Evolutionary conservation across 2,888 invertebrate species (phyloP), one percentile per base, ranked within the genome.

Genomic region (Lagria hirta): DNA sequence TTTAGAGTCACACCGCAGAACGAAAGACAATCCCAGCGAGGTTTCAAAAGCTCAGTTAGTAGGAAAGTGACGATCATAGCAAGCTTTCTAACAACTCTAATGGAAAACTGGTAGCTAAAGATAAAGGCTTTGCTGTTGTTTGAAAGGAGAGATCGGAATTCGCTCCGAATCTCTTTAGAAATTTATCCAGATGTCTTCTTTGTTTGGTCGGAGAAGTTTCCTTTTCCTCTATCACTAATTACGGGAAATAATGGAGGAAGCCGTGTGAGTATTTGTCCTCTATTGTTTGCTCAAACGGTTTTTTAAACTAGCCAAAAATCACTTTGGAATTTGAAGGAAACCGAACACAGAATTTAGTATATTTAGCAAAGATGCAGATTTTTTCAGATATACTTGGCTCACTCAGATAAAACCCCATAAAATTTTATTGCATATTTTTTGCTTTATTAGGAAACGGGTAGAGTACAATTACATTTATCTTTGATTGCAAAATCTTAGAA

Each of bases 141-240:
- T 14, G 20, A 23, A 43, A 44, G 33, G 28, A 16, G 16, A 32
- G 44, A 38, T 44, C 32, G 27, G 33, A 38, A 44, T 38, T 44
- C 22, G 17, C 27, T 13, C 21, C 33, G 23, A 32, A 36, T 42
- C 46, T 36, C 46, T 42, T 46, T 42, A 32, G 36, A 44, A 44
- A 44, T 44, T 44, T 44, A 44, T 44, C 29, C 38, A 38, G 27
- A 43, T 37, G 33, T 37, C 47, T 34, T 35, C 43, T 38, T 48
- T 48, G 48, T 48, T 48, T 43, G 37, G 22, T 6, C 34, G 33
- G 38, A n/a, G n/a, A 37, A 47, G 29, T 38, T 44, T 48, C 38
- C 42, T 42, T 33, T 33, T 33, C 34, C 36, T 37, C 43, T 30
- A 29, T 43, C 43, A 24, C 43, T 40, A 48, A 43, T 48, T 48